Evolutionary conservation across 1,140 invertebrate species (phyloP), one percentile per base, ranked within the genome.

Genomic region (Pristionchus pacificus): DNA sequence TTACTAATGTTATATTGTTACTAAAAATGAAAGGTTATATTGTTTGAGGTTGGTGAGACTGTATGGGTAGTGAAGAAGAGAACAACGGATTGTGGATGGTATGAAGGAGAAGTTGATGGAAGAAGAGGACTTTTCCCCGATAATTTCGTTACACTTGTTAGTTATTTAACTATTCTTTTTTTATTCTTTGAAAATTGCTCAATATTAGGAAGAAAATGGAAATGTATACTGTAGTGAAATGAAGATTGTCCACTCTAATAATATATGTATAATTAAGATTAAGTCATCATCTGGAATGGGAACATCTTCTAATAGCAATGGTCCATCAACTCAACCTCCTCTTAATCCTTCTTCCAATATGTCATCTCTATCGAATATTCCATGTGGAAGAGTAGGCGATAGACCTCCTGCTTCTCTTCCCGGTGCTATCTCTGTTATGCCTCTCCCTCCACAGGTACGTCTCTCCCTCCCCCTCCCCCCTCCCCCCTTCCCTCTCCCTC

Each of bases 31-130:
- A n/a, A n/a, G n/a, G n/a, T n/a, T n/a, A n/a, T n/a, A n/a, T 49
- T 49, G 6, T 49, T 49, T 49, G 6, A 49, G 38, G 38, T 49
- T 6, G 67, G 67, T n/a, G 28, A 49, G 19, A 31, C 31, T 10
- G 32, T 73, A 13, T n/a, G 63, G 57, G 27, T 73, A 32, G 27
- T 61, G 25, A 55, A 68, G 25, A 3, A 90, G 87, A 90, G 95
- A 78, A 89, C 91, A 38, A 91, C 92, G 60, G 95, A 98, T 85
- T 90, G 91, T 77, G 93, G 93, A 55, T 97, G 94, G 95, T 97
- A 94, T 94, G 90, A 90, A 85, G 95, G 95, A 61, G 93, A 98
- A 86, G 78, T 95, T 0, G 89, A 90, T 75, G 94, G 93, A 32
- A 89, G 89, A 83, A 86, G 92, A 65, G 95, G 95, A 0, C 88